A percentile compares a stretch with the other conserved stretches of the same genome.
These are phyloP conservation scores for Micromys minutus DNA, from an alignment of 2,113 vertebrate species.

Conservation along the genomic window DNA sequence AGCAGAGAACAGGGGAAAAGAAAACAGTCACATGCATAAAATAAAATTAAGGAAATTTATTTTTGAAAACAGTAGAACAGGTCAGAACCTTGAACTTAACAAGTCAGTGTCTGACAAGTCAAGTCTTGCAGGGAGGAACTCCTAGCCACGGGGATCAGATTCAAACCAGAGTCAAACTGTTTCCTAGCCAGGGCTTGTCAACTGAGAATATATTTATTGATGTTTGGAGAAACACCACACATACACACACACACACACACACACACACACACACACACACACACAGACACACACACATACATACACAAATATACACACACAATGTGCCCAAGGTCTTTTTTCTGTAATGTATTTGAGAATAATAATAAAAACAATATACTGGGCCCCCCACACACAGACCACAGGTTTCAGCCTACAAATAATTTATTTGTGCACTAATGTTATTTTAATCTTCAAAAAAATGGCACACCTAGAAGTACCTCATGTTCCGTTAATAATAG, in stretches of 20 bases:
- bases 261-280: background rate
- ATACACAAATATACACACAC: too few relatives aligned
- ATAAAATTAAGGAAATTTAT: background rate
- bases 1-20: background rate
- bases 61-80: background rate
- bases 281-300: too few relatives aligned
- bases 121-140: too few relatives aligned
- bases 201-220: background rate
- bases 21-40: background rate
- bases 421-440: slow-evolving; percentile 49
- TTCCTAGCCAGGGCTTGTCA: too few relatives aligned
- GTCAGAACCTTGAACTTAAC: background rate
- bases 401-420: slow-evolving; percentile 13
- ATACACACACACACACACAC: background rate
- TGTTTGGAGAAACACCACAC: background rate
- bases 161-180: background rate
- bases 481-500: slow-evolving; percentile 54
- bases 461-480: slow-evolving; percentile 34
- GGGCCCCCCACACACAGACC: background rate
- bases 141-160: background rate
- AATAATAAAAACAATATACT: too few relatives aligned
- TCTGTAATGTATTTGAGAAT: too few relatives aligned
- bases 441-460: slow-evolving; percentile 59
- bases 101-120: background rate
- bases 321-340: too few relatives aligned